phyloP scores from a whole-genome alignment of 2,888 invertebrate species.

The Euplexia lucipara region DNA sequence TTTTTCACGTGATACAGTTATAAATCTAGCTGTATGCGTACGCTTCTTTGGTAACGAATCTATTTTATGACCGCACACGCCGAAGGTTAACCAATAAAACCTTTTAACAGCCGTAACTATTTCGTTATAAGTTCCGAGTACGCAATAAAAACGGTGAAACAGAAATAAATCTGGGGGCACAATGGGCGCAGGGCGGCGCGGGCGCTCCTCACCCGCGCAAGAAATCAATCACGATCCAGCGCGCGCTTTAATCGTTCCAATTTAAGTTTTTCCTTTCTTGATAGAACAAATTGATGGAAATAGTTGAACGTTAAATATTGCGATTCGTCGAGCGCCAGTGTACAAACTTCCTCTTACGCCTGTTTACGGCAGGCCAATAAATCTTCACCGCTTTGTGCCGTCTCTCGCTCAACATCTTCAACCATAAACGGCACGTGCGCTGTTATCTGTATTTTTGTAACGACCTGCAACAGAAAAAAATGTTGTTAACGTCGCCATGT shows the following conservation, averaged over 20 bases:
- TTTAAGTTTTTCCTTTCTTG: conserved; percentile 86
- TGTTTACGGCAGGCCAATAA: conserved; percentile 83
- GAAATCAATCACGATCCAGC: conserved; percentile 84
- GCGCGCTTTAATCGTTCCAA: conserved; percentile 83
- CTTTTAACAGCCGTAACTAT: conserved; percentile 91
- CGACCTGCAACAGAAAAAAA: conserved; percentile 82
- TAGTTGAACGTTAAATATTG: conserved; percentile 86
- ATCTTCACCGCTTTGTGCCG: conserved; percentile 82
- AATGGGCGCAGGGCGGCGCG: conserved; percentile 72
- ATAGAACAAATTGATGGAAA: conserved; percentile 85
- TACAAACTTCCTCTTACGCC: conserved; percentile 83
- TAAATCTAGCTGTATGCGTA: conserved; percentile 87
- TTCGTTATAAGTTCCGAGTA: conserved; percentile 90
- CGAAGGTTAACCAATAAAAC: conserved; percentile 91
- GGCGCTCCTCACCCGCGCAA: conserved; percentile 70
- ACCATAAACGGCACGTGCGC: conserved; percentile 85
- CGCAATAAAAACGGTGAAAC: conserved; percentile 89
- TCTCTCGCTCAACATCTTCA: conserved; percentile 82
- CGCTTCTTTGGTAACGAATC: conserved; percentile 89
- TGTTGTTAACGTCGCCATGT: conserved; percentile 76
- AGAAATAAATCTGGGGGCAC: conserved; percentile 88
- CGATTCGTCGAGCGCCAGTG: conserved; percentile 77
- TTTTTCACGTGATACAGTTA: conserved; percentile 89
- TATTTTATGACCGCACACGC: conserved; percentile 89
- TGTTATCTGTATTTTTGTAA: conserved; percentile 83